Conservation (phyloP, 1,140 invertebrate genomes). For the Cheumatopsyche charites region DNA sequence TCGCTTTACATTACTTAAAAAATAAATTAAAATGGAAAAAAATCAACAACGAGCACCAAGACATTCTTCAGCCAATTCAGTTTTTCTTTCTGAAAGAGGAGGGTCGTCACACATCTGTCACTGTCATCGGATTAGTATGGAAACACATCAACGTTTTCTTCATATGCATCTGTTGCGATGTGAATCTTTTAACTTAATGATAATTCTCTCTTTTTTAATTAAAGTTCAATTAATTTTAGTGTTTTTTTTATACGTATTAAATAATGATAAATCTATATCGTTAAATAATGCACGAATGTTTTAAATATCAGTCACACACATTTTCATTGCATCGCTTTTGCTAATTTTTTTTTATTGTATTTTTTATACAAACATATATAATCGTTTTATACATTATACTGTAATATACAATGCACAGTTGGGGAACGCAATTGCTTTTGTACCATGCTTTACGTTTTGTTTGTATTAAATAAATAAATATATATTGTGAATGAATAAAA, state of each 20-base stretch:
- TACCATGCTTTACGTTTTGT: not conserved
- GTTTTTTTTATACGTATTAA: constrained; percentile 11
- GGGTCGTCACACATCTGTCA: not conserved
- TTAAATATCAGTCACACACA: not conserved
- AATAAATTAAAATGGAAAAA: too few relatives aligned
- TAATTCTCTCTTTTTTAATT: too few relatives aligned
- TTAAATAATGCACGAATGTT: constrained; percentile 4
- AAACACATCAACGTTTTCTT: too few relatives aligned
- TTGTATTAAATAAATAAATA: too few relatives aligned
- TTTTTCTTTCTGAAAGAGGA: not conserved
- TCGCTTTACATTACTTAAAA: not conserved
- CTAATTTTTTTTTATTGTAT: constrained; percentile 14
- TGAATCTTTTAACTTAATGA: too few relatives aligned
- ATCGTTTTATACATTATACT: not conserved
- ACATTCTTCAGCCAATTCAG: constrained; percentile 9
- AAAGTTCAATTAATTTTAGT: constrained; percentile 19
- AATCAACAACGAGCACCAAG: not conserved
- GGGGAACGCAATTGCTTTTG: constrained; percentile 15
- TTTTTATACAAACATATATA: constrained; percentile 16
- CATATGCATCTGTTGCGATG: too few relatives aligned
- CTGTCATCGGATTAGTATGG: not conserved
- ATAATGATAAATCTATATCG: not conserved
- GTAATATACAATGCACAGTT: constrained; percentile 16
- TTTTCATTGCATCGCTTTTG: constrained; percentile 11
- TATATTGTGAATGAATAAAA: too few relatives aligned